phyloP scores from a whole-genome alignment of 2,797 vertebrate genomes.

The Geotrypetes seraphini region DNA sequence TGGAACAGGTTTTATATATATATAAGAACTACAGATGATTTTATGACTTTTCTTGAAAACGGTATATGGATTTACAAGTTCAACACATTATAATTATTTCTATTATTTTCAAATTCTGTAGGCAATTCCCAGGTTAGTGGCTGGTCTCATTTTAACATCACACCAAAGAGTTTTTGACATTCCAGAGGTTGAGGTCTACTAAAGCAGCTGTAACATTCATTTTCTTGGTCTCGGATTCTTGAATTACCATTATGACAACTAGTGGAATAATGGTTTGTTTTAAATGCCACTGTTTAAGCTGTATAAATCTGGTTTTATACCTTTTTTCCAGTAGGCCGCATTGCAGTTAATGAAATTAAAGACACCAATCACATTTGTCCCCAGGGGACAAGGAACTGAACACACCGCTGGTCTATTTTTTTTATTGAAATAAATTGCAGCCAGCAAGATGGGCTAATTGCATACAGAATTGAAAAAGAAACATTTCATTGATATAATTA shows the following conservation, averaged over 20 bases:
- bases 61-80: no score
- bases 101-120: no score
- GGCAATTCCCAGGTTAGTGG: no score
- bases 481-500: slow-evolving; percentile 78
- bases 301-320: slow-evolving; percentile 74
- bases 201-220: slow-evolving; percentile 61
- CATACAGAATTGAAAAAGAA: slow-evolving; percentile 72
- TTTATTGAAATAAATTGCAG: slow-evolving; percentile 94
- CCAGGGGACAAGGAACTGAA: slow-evolving; percentile 76
- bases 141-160: no score
- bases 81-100: no score
- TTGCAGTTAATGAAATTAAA: slow-evolving; percentile 96
- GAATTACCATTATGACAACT: slow-evolving; percentile 63
- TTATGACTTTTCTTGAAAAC: no score
- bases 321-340: slow-evolving; percentile 78
- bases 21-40: no score
- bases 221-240: slow-evolving; percentile 57
- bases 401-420: slow-evolving; percentile 82
- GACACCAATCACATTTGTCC: slow-evolving; percentile 76
- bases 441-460: slow-evolving; percentile 83
- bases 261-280: slow-evolving; percentile 76
- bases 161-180: no score
- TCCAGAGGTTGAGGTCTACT: slow-evolving; percentile 58
- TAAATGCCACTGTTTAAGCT: slow-evolving; percentile 73
- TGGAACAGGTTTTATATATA: no score